These are phyloP conservation scores for Eclectus roratus DNA, from an alignment of 2,113 vertebrate species.

Conservation along the genomic window DNA sequence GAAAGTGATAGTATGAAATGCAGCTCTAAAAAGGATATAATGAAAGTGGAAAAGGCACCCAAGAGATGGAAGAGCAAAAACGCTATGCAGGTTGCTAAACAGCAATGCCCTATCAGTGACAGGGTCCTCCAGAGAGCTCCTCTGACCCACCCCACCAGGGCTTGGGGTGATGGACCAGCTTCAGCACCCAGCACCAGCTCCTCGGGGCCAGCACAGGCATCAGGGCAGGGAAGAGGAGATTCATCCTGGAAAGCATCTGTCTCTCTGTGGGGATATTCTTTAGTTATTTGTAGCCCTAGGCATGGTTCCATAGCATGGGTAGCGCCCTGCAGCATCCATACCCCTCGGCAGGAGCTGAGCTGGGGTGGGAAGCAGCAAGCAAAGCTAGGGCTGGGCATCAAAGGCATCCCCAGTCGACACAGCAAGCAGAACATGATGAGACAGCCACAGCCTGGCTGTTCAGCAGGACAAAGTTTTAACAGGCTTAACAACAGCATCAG, in stretches of 20 bases:
- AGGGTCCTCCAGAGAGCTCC: background rate
- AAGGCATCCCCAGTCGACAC: background rate
- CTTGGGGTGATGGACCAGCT: background rate
- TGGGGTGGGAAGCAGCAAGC: background rate
- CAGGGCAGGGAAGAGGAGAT: rapidly evolving
- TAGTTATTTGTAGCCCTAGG: background rate
- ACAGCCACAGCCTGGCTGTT: background rate
- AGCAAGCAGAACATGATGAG: slow-evolving; percentile 10
- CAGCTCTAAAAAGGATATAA: background rate
- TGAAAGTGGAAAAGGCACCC: background rate
- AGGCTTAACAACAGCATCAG: slow-evolving; percentile 57
- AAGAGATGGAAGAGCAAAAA: background rate
- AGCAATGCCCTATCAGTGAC: background rate
- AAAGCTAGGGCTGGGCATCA: background rate
- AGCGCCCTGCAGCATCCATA: background rate
- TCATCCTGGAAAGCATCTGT: background rate
- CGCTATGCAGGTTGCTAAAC: background rate
- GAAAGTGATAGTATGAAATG: background rate
- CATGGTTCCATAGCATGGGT: rapidly evolving
- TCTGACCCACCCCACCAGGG: background rate
- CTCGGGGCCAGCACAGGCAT: rapidly evolving
- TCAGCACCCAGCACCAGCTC: background rate
- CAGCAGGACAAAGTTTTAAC: slow-evolving; percentile 61
- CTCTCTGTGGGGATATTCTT: background rate
- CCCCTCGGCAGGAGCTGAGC: background rate